A percentile compares a stretch with the other conserved stretches of the same genome.
Conservation (phyloP, 2,797 vertebrate species). For the Dipus sagitta region DNA sequence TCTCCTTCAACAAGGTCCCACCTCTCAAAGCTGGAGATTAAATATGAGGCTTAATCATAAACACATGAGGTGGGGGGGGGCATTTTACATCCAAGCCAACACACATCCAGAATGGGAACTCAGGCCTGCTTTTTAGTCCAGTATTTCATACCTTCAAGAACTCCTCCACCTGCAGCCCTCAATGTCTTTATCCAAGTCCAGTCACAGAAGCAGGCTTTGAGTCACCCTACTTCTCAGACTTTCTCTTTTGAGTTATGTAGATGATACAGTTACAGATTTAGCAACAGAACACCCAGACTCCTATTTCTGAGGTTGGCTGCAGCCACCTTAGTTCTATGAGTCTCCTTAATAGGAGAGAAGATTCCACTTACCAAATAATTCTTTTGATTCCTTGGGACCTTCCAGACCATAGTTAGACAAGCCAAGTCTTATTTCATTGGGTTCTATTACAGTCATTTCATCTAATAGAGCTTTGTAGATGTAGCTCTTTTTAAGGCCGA, state of each 20-base stretch:
- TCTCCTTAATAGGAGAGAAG: slow-evolving; percentile 22
- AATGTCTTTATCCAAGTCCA: background rate
- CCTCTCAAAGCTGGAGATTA: no score
- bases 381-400: background rate
- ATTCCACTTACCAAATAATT: background rate
- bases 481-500: background rate
- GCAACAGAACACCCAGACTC: background rate
- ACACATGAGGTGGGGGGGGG: no score
- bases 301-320: background rate
- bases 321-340: background rate
- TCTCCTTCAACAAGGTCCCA: no score
- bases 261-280: background rate
- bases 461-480: background rate
- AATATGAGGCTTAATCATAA: no score
- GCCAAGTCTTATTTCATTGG: slow-evolving; percentile 12
- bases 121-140: background rate
- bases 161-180: background rate
- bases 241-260: background rate
- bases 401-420: background rate
- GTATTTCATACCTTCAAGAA: background rate
- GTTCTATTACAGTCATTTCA: slow-evolving; percentile 22
- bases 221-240: background rate
- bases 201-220: background rate
- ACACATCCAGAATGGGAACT: background rate
- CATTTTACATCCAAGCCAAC: no score